A percentile compares a stretch with the other conserved stretches of the same genome.
These are phyloP conservation scores for Falco cherrug DNA, from an alignment of 2,797 vertebrate species.

Conservation along the genomic window DNA sequence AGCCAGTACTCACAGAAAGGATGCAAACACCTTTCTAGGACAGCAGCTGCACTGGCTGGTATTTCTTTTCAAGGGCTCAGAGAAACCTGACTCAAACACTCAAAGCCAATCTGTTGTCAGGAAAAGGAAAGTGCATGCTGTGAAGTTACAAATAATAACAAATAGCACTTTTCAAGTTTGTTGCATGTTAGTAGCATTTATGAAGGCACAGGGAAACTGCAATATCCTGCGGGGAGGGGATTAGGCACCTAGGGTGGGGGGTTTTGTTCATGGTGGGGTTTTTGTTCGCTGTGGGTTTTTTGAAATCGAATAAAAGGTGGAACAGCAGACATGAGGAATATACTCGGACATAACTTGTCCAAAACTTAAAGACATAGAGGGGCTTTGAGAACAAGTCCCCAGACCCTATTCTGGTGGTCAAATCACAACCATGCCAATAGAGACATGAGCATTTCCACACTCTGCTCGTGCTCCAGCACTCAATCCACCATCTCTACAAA, in stretches of 20 bases:
- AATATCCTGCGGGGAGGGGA: neutral
- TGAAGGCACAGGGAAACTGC: neutral
- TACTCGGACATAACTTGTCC: neutral
- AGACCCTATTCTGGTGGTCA: neutral
- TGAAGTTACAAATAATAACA: neutral
- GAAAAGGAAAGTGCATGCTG: neutral
- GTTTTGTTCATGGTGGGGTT: accelerated
- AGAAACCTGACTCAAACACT: neutral
- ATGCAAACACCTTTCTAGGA: neutral
- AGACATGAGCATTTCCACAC: neutral
- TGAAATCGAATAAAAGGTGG: neutral
- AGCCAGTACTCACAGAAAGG: neutral
- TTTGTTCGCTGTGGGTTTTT: neutral
- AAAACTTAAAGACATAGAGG: neutral
- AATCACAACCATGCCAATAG: neutral
- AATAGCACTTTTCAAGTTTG: neutral
- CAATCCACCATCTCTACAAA: neutral
- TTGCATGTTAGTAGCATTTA: neutral
- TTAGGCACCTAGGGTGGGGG: neutral
- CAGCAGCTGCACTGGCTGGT: neutral
- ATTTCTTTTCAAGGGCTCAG: neutral
- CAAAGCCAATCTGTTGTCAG: neutral
- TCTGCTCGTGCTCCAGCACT: neutral
- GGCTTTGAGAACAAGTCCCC: neutral
- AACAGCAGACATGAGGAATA: neutral